These are phyloP conservation scores for Zaprionus nigranus DNA, from an alignment of 1,140 invertebrate genomes.

Conservation along the genomic window DNA sequence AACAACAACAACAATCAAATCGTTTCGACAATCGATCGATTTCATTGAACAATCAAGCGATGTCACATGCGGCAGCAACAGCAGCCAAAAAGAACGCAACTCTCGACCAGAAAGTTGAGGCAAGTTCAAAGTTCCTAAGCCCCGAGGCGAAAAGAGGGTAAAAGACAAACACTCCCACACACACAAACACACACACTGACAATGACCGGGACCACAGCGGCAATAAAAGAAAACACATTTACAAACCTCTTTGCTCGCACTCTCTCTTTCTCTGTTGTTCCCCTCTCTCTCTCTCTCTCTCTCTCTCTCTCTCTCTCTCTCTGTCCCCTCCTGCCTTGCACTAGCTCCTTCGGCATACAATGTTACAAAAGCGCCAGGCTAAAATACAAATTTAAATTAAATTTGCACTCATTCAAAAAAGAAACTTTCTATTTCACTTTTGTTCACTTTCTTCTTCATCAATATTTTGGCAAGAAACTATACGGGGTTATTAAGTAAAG, in stretches of 20 bases:
- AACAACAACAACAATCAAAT: conserved; percentile 70
- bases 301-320: conserved; percentile 9
- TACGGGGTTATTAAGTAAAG: no score
- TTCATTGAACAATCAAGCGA: conserved; percentile 77
- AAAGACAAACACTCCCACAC: conserved; percentile 11
- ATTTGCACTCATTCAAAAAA: conserved; percentile 43
- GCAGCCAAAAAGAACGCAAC: conserved; percentile 34
- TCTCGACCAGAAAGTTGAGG: conserved; percentile 65
- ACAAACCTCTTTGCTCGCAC: conserved; percentile 15
- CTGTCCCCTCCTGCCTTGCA: not conserved
- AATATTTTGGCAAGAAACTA: conserved; percentile 21
- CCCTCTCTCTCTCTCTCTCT: conserved; percentile 7
- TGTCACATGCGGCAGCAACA: conserved; percentile 68
- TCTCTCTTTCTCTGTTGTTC: conserved; percentile 1
- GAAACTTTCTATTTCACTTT: conserved; percentile 25
- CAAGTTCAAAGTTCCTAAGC: conserved; percentile 75
- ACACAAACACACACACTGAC: conserved; percentile 7
- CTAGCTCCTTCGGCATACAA: not conserved
- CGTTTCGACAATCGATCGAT: conserved; percentile 78
- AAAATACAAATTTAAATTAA: conserved; percentile 65
- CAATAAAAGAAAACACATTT: conserved; percentile 54
- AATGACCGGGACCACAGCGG: conserved; percentile 21
- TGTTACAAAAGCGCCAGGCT: conserved; percentile 43
- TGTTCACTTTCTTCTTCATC: conserved; percentile 7
- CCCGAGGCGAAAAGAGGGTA: conserved; percentile 38